Evolutionary conservation across 2,888 invertebrate genomes (phyloP).

Genomic region (Acrocera orbiculus): DNA sequence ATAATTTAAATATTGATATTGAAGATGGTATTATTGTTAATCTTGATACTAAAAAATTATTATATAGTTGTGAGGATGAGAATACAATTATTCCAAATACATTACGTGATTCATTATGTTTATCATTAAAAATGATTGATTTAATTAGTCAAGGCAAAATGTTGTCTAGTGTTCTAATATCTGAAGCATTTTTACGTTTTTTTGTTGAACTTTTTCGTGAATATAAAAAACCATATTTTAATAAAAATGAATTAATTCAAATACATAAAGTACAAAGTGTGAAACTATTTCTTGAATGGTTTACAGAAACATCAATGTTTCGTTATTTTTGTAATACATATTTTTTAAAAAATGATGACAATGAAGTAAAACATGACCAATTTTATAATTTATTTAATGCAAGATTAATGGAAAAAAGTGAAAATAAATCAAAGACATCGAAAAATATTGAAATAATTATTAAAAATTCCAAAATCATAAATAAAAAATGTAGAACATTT

Average conservation of each 20-base stretch:
- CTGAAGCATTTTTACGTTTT: slow-evolving; percentile 60
- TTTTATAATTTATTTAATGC: slow-evolving; percentile 18
- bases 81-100: slow-evolving; percentile 52
- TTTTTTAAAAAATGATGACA: slow-evolving; percentile 2
- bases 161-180: slow-evolving; percentile 46
- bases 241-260: slow-evolving; percentile 57
- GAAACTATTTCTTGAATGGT: slow-evolving; percentile 67
- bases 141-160: slow-evolving; percentile 17
- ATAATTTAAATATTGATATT: slow-evolving; percentile 18
- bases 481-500: slow-evolving; percentile 17
- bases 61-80: slow-evolving; percentile 58
- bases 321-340: slow-evolving; percentile 36
- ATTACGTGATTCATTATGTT: slow-evolving; percentile 45
- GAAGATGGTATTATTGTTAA: slow-evolving; percentile 57
- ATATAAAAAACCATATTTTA: slow-evolving; percentile 35
- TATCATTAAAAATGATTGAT: slow-evolving; percentile 18
- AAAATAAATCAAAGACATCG: slow-evolving; percentile 14
- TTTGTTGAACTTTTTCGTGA: slow-evolving; percentile 62
- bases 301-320: slow-evolving; percentile 76
- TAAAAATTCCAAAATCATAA: slow-evolving; percentile 17
- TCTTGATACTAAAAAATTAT: slow-evolving; percentile 43
- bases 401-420: slow-evolving; percentile 16
- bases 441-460: slow-evolving; percentile 17
- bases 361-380: slow-evolving; percentile 6
- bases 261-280: slow-evolving; percentile 44